Evolutionary conservation across 1,140 invertebrate species (phyloP).

Genomic region (Megalopta genalis): DNA sequence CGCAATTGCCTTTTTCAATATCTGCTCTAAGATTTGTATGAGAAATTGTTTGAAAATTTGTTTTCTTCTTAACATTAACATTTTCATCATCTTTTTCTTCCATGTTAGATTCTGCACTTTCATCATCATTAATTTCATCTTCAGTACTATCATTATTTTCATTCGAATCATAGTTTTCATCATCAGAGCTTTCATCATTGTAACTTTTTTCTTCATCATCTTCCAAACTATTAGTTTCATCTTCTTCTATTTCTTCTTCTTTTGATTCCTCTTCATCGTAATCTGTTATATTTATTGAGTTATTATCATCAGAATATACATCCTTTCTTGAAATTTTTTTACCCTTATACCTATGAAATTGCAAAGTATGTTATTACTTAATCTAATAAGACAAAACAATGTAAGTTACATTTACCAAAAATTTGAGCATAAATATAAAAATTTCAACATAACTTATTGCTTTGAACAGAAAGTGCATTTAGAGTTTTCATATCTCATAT

Average conservation of each 20-base stretch:
- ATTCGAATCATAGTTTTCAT: conserved; percentile 39
- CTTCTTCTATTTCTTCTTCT: conserved; percentile 65
- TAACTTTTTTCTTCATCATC: conserved; percentile 8
- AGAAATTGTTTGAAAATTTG: conserved; percentile 81
- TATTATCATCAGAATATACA: conserved; percentile 67
- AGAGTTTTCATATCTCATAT: too few relatives aligned
- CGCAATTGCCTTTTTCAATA: conserved; percentile 88
- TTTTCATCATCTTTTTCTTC: conserved; percentile 53
- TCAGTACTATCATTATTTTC: conserved; percentile 52
- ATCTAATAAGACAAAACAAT: neutral
- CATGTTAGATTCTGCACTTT: conserved; percentile 40
- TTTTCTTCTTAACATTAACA: conserved; percentile 68
- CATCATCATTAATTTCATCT: conserved; percentile 64
- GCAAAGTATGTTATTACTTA: conserved; percentile 24
- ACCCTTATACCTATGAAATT: conserved; percentile 83
- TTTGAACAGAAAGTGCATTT: too few relatives aligned
- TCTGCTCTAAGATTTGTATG: conserved; percentile 82
- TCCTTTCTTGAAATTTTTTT: conserved; percentile 83
- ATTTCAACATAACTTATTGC: too few relatives aligned
- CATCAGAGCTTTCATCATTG: conserved; percentile 51
- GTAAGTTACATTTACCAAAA: too few relatives aligned
- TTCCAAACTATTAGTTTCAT: conserved; percentile 60
- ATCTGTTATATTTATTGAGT: conserved; percentile 52
- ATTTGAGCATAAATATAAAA: too few relatives aligned
- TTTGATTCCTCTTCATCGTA: conserved; percentile 65